Base-by-base conservation (phyloP, 2,888 invertebrate genomes). In the Leptinotarsa peninsularis region DNA sequence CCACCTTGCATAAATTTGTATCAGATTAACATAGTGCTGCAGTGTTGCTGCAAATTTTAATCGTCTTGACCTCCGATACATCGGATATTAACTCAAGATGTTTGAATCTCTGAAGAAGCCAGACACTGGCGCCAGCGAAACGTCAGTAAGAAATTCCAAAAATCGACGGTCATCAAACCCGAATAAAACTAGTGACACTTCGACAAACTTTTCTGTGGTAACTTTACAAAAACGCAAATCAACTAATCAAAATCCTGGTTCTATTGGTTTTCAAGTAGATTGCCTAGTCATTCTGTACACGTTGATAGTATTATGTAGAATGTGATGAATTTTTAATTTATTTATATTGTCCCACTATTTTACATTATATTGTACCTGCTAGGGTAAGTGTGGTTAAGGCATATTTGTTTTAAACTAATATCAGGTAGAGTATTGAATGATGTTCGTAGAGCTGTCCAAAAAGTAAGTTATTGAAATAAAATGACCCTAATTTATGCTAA, bases 321-420 rank as follows among this genome's bases (percentile, higher is more conserved):
- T 73, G 60, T 73, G 60, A 68, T 73, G n/a, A 54, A 58, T 67
- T 49, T 58, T 23, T 67, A 50, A 58, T 73, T 66, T 66, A 71
- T 49, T 49, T 54, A 27, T 56, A 49, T 50, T 56, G 60, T 52
- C 52, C 17, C 17, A 15, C 10, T 69, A 7, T 49, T 70, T 66
- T 66, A 54, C 70, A 74, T 66, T 43, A 71, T 49, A 52, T 56
- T 71, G 74, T 74, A 74, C 66, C 66, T 71, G 67, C 66, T 43
- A 56, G 58, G 23, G 63, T 63, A 63, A 33, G 43, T 33, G 49
- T 67, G 66, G 18, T 66, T 18, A 49, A 23, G 69, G 70, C 71
- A 66, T 67, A 66, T 49, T 71, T 69, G 15, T 63, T 2, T 49
- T 43, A 23, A 43, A 58, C 70, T 70, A 70, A 70, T 69, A 43